phyloP scores from a whole-genome alignment of 2,113 vertebrate species.

The Cranoglanis bouderius region DNA sequence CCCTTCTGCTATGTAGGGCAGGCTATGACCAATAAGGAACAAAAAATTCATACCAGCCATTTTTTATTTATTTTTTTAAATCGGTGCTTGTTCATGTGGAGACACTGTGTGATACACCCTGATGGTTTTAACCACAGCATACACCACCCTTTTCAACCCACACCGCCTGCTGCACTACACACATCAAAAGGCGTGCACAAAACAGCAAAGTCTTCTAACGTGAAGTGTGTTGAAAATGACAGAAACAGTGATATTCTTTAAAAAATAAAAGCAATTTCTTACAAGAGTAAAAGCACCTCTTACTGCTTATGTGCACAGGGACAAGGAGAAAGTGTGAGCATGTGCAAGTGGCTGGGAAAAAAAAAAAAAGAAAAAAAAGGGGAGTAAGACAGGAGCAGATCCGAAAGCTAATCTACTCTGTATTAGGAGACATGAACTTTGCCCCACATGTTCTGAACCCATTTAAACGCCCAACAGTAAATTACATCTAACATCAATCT shows the following conservation, averaged over 20 bases:
- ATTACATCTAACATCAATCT: slow-evolving; percentile 56
- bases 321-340: background rate
- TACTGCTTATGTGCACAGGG: background rate
- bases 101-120: too few species aligned
- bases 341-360: background rate
- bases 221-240: background rate
- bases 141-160: background rate
- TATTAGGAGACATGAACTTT: slow-evolving; percentile 58
- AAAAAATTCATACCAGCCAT: background rate
- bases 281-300: background rate
- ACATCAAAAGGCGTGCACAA: background rate
- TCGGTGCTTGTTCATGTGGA: background rate
- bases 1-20: background rate
- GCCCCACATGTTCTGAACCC: slow-evolving; percentile 47
- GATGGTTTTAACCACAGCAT: background rate
- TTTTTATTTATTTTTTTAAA: background rate
- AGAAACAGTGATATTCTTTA: background rate
- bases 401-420: slow-evolving; percentile 38
- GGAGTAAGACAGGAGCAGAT: background rate
- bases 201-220: background rate
- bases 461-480: slow-evolving; percentile 50
- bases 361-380: background rate
- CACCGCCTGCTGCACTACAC: background rate
- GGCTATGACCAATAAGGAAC: background rate
- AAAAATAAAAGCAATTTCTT: background rate